phyloP scores from a whole-genome alignment of 2,797 vertebrate species.

The Babyrousa celebensis region DNA sequence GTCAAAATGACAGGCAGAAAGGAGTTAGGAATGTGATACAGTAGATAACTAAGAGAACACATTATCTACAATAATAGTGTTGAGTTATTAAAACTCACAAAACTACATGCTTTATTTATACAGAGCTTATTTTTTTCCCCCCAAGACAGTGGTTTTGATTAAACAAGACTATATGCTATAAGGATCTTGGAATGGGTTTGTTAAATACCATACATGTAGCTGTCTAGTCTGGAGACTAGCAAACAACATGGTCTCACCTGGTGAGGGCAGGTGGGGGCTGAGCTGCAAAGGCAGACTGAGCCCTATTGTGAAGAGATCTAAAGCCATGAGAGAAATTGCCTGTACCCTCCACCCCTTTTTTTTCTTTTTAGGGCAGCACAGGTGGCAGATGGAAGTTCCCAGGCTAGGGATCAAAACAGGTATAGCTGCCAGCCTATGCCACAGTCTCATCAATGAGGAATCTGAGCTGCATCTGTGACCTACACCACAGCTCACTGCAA shows the following conservation, averaged over 20 bases:
- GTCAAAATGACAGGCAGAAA: slow-evolving; percentile 60
- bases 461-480: too few species aligned
- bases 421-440: too few species aligned
- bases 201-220: not conserved
- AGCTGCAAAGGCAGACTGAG: not conserved
- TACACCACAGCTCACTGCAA: too few species aligned
- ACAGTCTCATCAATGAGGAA: too few species aligned
- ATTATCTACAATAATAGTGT: slow-evolving; percentile 30
- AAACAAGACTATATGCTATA: not conserved
- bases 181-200: not conserved
- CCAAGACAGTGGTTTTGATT: not conserved
- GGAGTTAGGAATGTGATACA: slow-evolving; percentile 3
- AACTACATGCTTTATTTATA: slow-evolving; percentile 17
- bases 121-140: not conserved
- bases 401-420: too few species aligned
- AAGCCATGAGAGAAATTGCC: not conserved
- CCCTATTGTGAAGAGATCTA: not conserved
- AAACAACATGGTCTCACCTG: not conserved
- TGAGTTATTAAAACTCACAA: slow-evolving; percentile 60
- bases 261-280: not conserved
- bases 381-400: too few species aligned
- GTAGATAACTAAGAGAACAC: slow-evolving; percentile 23
- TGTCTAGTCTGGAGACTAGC: not conserved
- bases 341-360: too few species aligned
- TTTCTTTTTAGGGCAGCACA: too few species aligned